Conservation (phyloP, 2,113 vertebrate genomes). For the Azemiops feae region DNA sequence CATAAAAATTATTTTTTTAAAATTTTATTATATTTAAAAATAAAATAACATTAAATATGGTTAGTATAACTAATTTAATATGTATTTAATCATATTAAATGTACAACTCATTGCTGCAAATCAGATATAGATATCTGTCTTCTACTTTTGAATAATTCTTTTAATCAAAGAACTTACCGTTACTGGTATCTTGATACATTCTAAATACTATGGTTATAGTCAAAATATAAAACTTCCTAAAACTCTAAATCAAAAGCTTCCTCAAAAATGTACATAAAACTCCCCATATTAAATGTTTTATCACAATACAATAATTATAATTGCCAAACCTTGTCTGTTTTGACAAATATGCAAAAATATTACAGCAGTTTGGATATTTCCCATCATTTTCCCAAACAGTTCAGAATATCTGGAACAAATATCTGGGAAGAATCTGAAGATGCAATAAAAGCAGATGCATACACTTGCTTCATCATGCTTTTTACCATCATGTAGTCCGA, state of each 20-base stretch:
- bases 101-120: neutral
- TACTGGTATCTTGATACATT: neutral
- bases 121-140: neutral
- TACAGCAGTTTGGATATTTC: neutral
- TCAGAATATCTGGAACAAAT: neutral
- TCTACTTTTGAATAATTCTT: neutral
- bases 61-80: neutral
- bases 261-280: neutral
- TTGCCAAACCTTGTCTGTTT: neutral
- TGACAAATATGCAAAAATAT: neutral
- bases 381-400: neutral
- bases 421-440: neutral
- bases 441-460: neutral
- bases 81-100: neutral
- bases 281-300: neutral
- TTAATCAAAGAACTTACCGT: neutral
- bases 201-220: neutral
- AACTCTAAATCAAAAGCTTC: neutral
- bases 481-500: neutral
- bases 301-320: neutral
- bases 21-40: neutral
- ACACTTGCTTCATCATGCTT: neutral
- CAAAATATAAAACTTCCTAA: neutral
- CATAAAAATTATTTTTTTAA: neutral
- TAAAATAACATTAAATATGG: neutral